Percentiles rank a stretch among this genome's conserved stretches.
Evolutionary conservation across 35 echinoderm and acorn worm genomes (phyloP).

Genomic region (Apostichopus parvimensis): DNA sequence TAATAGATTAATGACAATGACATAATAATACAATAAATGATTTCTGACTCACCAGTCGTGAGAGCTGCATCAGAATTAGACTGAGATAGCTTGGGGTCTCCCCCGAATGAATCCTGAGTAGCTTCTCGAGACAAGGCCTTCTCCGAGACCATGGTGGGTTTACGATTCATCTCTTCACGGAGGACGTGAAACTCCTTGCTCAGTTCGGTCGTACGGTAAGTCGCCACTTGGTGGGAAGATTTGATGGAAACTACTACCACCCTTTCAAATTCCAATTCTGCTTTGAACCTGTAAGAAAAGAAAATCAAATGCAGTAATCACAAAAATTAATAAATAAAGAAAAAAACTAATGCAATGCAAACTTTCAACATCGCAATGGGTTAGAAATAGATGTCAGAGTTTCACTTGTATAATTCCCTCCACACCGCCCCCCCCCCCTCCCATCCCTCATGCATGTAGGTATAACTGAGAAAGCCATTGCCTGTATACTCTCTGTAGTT

Average conservation of each 20-base stretch:
- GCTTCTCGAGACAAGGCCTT: conserved; percentile 72
- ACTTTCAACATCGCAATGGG: no score
- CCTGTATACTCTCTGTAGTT: no score
- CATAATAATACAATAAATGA: no score
- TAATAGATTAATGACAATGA: no score
- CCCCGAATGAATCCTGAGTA: conserved; percentile 57
- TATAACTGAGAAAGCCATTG: no score
- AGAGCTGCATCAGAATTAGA: conserved; percentile 27
- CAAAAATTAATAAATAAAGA: no score
- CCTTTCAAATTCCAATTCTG: conserved; percentile 87
- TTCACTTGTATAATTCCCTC: no score
- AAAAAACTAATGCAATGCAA: no score
- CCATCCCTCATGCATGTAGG: no score
- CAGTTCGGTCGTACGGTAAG: conserved; percentile 82
- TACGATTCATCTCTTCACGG: conserved; percentile 76
- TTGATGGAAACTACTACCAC: conserved; percentile 79
- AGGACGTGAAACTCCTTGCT: conserved; percentile 67
- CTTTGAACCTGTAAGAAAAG: conserved; percentile 72
- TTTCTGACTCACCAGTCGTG: background rate
- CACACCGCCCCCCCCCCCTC: no score
- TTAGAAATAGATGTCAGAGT: no score
- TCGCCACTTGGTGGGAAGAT: conserved; percentile 69
- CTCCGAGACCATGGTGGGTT: conserved; percentile 72
- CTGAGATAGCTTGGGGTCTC: conserved; percentile 56
- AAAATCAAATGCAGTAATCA: no score